These are phyloP conservation scores for Cotesia typhae DNA, from an alignment of 1,140 invertebrate genomes.

Conservation along the genomic window DNA sequence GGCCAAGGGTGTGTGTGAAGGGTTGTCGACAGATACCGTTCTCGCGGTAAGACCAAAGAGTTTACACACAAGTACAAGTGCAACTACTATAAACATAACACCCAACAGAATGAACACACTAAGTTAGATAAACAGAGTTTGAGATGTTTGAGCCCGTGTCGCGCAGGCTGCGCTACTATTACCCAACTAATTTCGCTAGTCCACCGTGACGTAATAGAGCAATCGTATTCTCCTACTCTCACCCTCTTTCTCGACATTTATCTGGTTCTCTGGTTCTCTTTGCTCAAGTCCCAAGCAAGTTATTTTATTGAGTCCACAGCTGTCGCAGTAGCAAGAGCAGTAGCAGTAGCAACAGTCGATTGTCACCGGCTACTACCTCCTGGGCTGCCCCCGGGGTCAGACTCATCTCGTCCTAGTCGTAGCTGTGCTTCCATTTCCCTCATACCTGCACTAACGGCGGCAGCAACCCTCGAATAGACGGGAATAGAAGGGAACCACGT, in stretches of 20 bases:
- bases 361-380: slow-evolving; percentile 56
- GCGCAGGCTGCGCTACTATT: slow-evolving; percentile 30
- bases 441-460: slow-evolving; percentile 43
- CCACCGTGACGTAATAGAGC: slow-evolving; percentile 30
- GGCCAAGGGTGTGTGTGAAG: slow-evolving; percentile 26
- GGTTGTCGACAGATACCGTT: slow-evolving; percentile 21
- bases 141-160: slow-evolving; percentile 21
- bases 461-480: slow-evolving; percentile 39
- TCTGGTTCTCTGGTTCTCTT: not conserved
- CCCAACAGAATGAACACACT: no score
- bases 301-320: slow-evolving; percentile 66
- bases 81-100: no score
- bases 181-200: slow-evolving; percentile 35
- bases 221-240: slow-evolving; percentile 3
- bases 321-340: slow-evolving; percentile 55
- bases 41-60: not conserved
- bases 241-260: no score
- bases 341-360: slow-evolving; percentile 52
- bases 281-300: slow-evolving; percentile 49
- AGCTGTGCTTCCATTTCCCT: slow-evolving; percentile 27
- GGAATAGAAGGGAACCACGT: not conserved
- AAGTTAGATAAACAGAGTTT: slow-evolving; percentile 14
- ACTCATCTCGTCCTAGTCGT: slow-evolving; percentile 49
- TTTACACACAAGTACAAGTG: not conserved
- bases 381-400: slow-evolving; percentile 52